Percentiles rank a stretch among this genome's conserved stretches.
Evolutionary conservation across 2,888 invertebrate genomes (phyloP).

Genomic region (Rhagonycha fulva): DNA sequence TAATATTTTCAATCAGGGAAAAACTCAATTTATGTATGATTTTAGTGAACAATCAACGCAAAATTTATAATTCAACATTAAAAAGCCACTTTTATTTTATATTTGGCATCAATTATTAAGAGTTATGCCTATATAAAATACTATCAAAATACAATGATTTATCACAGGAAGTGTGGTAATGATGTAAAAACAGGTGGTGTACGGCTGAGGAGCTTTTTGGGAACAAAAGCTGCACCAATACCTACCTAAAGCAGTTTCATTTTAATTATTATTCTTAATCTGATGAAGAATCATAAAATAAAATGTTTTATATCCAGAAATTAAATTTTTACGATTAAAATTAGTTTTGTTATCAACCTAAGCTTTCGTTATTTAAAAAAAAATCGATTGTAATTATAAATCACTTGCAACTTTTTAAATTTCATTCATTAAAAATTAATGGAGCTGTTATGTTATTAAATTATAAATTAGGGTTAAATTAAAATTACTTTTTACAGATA

Average conservation of each 20-base stretch:
- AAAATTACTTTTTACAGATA: background rate
- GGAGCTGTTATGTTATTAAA: background rate
- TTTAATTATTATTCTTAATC: conserved; percentile 26
- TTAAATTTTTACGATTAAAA: background rate
- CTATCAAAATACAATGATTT: conserved; percentile 46
- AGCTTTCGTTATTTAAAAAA: background rate
- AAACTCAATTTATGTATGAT: background rate
- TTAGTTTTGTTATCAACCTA: background rate
- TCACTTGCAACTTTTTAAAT: background rate
- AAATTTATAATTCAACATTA: background rate
- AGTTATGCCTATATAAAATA: background rate
- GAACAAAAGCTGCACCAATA: conserved; percentile 36
- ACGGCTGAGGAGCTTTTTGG: conserved; percentile 36
- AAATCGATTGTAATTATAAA: background rate
- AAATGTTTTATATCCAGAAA: background rate
- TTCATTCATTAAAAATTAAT: background rate
- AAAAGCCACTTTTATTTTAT: background rate
- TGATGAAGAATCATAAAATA: background rate
- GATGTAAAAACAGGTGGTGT: conserved; percentile 53
- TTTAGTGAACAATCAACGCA: background rate
- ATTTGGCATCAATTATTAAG: background rate
- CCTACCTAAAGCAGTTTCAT: conserved; percentile 14
- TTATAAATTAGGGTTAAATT: background rate
- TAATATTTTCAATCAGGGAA: background rate
- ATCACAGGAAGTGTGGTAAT: conserved; percentile 54